These are phyloP conservation scores for Pachyramphus minor DNA, from an alignment of 2,113 vertebrate species.

Conservation along the genomic window DNA sequence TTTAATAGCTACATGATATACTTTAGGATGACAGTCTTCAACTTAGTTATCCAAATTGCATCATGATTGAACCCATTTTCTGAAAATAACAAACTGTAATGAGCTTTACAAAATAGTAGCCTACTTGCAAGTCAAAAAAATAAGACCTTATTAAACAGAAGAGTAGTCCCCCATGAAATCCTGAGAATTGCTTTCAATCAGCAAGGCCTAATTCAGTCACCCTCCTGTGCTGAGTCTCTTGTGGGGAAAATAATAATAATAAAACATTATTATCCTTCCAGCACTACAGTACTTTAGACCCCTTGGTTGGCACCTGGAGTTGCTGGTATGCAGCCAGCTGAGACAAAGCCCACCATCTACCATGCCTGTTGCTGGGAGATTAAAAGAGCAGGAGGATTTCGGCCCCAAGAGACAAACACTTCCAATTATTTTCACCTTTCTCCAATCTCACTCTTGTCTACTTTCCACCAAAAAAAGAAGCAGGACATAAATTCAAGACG, in stretches of 20 bases:
- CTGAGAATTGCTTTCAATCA: neutral
- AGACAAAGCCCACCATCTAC: neutral
- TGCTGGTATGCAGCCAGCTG: neutral
- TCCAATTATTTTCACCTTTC: neutral
- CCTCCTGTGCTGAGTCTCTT: neutral
- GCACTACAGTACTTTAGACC: neutral
- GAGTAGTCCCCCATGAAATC: neutral
- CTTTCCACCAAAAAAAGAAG: neutral
- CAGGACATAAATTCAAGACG: neutral
- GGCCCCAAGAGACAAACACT: neutral
- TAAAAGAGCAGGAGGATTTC: neutral
- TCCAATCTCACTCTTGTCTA: neutral
- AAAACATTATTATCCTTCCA: neutral
- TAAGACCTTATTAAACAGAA: neutral
- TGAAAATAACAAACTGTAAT: neutral
- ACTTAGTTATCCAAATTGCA: slow-evolving; percentile 38
- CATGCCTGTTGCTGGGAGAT: neutral
- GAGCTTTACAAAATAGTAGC: neutral
- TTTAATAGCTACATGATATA: slow-evolving; percentile 36
- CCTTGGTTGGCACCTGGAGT: neutral
- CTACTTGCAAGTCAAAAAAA: neutral
- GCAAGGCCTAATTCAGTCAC: neutral
- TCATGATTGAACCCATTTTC: slow-evolving; percentile 32
- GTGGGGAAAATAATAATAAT: no score
- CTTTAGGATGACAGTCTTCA: slow-evolving; percentile 1